phyloP scores from a whole-genome alignment of 2,113 vertebrate genomes.

The Alces alces region DNA sequence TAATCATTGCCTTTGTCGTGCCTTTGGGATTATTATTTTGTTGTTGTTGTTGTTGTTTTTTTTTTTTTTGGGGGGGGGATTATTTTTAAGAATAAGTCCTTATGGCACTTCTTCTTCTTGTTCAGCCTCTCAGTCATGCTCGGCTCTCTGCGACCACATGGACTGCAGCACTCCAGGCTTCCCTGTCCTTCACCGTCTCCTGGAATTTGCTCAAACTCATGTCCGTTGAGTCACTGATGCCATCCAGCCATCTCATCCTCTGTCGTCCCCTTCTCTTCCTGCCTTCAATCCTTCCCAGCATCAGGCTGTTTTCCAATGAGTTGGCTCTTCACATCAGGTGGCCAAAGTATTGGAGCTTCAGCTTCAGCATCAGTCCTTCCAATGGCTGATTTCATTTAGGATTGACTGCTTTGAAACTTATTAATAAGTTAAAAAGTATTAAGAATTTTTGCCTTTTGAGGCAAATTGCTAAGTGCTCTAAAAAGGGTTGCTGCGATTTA shows the following conservation, averaged over 20 bases:
- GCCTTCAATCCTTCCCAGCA: not conserved
- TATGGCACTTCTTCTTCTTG: not conserved
- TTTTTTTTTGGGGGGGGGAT: too few relatives aligned
- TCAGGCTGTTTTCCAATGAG: not conserved
- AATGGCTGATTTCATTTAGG: not conserved
- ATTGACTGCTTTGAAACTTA: not conserved
- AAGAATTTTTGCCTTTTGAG: not conserved
- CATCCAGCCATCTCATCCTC: not conserved
- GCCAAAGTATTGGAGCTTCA: not conserved
- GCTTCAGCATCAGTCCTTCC: not conserved
- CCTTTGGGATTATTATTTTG: not conserved
- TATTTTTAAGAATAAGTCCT: not conserved
- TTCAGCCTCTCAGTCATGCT: not conserved
- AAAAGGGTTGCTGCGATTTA: not conserved
- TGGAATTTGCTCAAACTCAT: not conserved
- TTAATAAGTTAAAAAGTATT: not conserved
- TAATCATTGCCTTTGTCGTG: not conserved
- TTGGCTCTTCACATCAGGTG: not conserved
- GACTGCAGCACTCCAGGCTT: not conserved
- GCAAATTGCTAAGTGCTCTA: not conserved
- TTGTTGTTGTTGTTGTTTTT: too few relatives aligned
- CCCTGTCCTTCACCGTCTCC: not conserved
- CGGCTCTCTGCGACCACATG: accelerated
- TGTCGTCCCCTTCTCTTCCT: not conserved
- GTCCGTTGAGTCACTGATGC: not conserved